Percentiles rank a stretch among this genome's conserved stretches.
Evolutionary conservation across 2,888 invertebrate species (phyloP).

Genomic region (Zhuqinia jingwanae): DNA sequence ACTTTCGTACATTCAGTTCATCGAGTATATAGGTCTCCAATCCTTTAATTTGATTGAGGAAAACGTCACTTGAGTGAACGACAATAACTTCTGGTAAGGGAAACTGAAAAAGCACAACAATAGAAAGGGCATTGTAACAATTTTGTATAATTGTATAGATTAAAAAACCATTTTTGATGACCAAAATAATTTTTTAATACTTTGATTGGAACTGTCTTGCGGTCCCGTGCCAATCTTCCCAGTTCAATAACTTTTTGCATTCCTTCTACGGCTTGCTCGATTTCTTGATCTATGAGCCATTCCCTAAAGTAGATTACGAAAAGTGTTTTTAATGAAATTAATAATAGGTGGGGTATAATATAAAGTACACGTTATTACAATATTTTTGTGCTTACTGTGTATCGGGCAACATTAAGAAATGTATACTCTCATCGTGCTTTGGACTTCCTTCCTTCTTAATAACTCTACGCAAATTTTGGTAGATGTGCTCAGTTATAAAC

Average conservation of each 20-base stretch:
- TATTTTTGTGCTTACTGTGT: constrained; percentile 82
- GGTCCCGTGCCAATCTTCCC: constrained; percentile 94
- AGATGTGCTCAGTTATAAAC: constrained; percentile 97
- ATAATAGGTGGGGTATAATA: no score
- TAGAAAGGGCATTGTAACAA: no score
- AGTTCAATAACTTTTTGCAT: constrained; percentile 98
- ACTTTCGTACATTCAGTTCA: constrained; percentile 94
- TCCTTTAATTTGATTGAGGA: constrained; percentile 89
- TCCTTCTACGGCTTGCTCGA: constrained; percentile 93
- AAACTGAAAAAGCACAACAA: no score
- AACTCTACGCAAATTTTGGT: constrained; percentile 90
- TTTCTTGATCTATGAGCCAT: constrained; percentile 89
- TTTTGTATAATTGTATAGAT: not conserved
- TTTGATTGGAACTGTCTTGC: constrained; percentile 96
- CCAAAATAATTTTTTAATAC: constrained; percentile 80
- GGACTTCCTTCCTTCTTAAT: constrained; percentile 81
- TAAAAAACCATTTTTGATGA: not conserved
- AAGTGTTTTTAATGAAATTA: no score
- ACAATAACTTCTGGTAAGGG: constrained; percentile 98
- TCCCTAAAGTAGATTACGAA: constrained; percentile 81
- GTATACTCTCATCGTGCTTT: constrained; percentile 88
- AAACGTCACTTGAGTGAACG: constrained; percentile 91
- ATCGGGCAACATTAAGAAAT: constrained; percentile 94
- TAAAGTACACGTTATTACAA: no score
- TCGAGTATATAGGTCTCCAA: constrained; percentile 93